phyloP scores from a whole-genome alignment of 2,113 vertebrate genomes.

The Rhynchomys soricoides region DNA sequence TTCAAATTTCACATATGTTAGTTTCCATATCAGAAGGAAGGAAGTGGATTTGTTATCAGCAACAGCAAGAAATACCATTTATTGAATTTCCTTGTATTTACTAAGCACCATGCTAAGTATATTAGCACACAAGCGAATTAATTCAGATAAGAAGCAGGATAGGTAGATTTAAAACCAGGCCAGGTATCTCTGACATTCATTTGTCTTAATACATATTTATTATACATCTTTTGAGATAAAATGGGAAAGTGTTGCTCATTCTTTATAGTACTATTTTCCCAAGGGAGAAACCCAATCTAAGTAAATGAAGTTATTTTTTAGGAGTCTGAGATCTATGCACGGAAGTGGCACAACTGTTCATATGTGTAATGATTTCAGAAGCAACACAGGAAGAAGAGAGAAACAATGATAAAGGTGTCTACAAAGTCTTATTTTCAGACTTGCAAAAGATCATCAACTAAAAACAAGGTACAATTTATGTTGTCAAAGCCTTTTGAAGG shows the following conservation, averaged over 20 bases:
- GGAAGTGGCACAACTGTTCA: neutral
- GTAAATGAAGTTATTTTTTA: conserved; percentile 52
- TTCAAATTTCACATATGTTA: conserved; percentile 48
- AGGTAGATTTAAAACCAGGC: conserved; percentile 33
- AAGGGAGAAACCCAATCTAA: conserved; percentile 36
- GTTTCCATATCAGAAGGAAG: conserved; percentile 43
- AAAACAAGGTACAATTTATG: neutral
- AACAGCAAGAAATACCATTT: conserved; percentile 40
- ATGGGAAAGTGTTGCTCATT: conserved; percentile 23
- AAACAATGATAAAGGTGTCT: conserved; percentile 58
- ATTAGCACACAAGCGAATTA: neutral
- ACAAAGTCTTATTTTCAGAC: conserved; percentile 28
- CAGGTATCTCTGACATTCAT: neutral
- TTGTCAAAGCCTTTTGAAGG: conserved; percentile 56
- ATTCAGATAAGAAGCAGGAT: conserved; percentile 4
- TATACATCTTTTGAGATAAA: conserved; percentile 43
- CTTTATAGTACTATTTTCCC: conserved; percentile 46
- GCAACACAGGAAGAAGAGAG: neutral
- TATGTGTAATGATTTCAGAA: conserved; percentile 47
- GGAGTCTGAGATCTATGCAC: conserved; percentile 13
- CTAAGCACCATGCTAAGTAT: conserved; percentile 24
- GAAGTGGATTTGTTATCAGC: conserved; percentile 35
- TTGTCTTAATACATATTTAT: conserved; percentile 31
- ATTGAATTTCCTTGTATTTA: conserved; percentile 25
- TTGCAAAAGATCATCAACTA: conserved; percentile 34